Conservation (phyloP, 2,888 invertebrate genomes). For the Troilus luridus region DNA sequence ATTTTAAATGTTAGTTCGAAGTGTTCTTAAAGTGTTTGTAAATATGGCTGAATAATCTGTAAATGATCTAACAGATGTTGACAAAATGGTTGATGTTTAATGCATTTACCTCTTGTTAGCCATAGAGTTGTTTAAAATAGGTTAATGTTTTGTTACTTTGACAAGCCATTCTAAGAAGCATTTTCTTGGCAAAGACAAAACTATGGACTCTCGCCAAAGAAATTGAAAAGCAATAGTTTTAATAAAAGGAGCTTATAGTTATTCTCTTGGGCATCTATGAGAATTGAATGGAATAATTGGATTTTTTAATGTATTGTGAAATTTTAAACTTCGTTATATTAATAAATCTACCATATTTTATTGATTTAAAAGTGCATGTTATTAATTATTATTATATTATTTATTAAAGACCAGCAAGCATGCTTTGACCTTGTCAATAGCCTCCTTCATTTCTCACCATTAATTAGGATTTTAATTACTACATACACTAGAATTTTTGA, state of each 20-base stretch:
- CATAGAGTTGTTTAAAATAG: background rate
- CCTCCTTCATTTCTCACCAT: background rate
- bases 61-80: background rate
- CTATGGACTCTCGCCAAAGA: background rate
- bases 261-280: background rate
- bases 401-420: background rate
- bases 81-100: background rate
- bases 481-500: too few relatives aligned
- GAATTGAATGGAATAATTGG: too few relatives aligned
- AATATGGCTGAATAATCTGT: background rate
- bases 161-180: background rate
- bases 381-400: too few relatives aligned
- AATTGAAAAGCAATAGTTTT: background rate
- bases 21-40: background rate
- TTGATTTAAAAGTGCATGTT: too few relatives aligned
- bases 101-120: background rate
- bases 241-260: background rate
- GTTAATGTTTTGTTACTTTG: background rate
- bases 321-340: too few relatives aligned
- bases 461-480: background rate
- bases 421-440: background rate
- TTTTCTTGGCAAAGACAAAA: background rate
- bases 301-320: too few relatives aligned
- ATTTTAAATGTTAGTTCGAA: background rate
- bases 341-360: too few relatives aligned